Conservation (phyloP, 30 jellyfish, hydroid and myxozoan species). For the Aurelia sp. region DNA sequence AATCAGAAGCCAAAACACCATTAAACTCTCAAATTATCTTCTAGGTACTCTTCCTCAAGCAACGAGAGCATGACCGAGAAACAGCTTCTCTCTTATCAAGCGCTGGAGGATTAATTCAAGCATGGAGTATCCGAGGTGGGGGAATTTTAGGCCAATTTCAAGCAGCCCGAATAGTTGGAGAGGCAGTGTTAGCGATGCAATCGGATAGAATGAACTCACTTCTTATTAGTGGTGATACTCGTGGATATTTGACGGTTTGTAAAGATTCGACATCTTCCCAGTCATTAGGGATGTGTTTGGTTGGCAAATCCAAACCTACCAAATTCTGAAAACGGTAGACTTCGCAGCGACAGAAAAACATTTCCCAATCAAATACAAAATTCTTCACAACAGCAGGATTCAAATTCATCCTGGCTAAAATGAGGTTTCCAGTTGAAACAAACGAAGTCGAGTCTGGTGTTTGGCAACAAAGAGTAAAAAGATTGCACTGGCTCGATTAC, state of each 20-base stretch:
- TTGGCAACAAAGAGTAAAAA: too few relatives aligned
- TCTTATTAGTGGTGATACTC: constrained; percentile 86
- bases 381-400: too few relatives aligned
- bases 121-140: constrained; percentile 87
- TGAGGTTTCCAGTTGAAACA: too few relatives aligned
- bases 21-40: neutral
- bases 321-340: too few relatives aligned
- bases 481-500: too few relatives aligned
- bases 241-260: constrained; percentile 77
- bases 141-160: constrained; percentile 84
- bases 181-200: constrained; percentile 74
- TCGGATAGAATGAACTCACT: constrained; percentile 67
- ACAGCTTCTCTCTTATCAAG: constrained; percentile 80
- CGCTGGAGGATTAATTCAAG: constrained; percentile 84
- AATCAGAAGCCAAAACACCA: neutral
- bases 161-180: constrained; percentile 73
- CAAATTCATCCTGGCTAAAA: too few relatives aligned
- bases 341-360: too few relatives aligned
- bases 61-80: constrained; percentile 66
- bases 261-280: neutral
- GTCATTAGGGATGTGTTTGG: too few relatives aligned
- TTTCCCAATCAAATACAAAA: too few relatives aligned
- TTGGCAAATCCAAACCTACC: too few relatives aligned
- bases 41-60: constrained; percentile 71
- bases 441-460: too few relatives aligned